phyloP scores from a whole-genome alignment of 92 coral and sea anemone species.

The Desmophyllum pertusum region DNA sequence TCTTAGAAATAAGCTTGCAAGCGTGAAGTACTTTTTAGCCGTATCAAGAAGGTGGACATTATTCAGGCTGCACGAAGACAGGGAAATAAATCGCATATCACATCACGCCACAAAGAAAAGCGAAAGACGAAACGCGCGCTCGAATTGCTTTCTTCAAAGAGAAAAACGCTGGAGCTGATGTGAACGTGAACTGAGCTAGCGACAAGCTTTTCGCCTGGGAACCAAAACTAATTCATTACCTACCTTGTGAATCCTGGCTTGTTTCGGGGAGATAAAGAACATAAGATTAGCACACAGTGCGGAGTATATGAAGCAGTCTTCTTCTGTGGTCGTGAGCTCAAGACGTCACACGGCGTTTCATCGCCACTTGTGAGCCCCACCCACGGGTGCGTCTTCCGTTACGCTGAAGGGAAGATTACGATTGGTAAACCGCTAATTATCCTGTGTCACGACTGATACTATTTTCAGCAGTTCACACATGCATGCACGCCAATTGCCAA shows the following conservation, averaged over 20 bases:
- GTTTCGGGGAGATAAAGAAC: neutral
- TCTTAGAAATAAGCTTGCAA: neutral
- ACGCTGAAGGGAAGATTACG: neutral
- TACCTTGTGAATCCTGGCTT: constrained; percentile 1
- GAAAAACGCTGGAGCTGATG: too few species aligned
- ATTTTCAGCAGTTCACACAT: too few species aligned
- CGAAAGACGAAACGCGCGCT: neutral
- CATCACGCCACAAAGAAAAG: neutral
- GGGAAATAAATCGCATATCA: neutral
- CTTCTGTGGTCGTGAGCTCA: neutral
- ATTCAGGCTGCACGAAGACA: neutral
- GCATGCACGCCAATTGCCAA: too few species aligned
- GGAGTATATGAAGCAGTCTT: constrained; percentile 4
- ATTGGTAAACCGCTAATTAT: neutral
- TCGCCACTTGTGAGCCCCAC: constrained; percentile 8
- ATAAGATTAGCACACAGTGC: constrained; percentile 9
- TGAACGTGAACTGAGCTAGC: neutral
- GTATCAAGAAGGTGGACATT: neutral
- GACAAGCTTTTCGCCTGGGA: neutral
- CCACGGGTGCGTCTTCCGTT: constrained; percentile 22
- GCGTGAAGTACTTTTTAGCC: neutral
- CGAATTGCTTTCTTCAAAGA: neutral
- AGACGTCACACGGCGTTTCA: neutral
- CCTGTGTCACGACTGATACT: neutral
- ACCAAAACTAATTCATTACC: neutral